Percentiles rank a stretch among this genome's conserved stretches.
phyloP scores from a whole-genome alignment of 2,113 vertebrate species.

The Tyrannus savana region DNA sequence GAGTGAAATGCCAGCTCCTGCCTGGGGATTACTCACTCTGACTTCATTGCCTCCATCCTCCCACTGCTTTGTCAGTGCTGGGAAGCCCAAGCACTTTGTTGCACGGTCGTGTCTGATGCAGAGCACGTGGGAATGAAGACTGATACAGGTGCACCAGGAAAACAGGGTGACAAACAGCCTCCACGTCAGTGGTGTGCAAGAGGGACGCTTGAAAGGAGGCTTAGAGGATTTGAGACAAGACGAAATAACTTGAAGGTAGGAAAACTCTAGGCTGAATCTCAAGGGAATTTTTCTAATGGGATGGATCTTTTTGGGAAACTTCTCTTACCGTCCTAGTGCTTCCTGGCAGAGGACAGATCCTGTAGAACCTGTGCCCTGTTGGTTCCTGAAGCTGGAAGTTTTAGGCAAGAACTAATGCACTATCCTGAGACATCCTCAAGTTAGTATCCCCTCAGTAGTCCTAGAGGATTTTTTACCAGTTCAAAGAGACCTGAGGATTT shows the following conservation, averaged over 20 bases:
- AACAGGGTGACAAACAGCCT: background rate
- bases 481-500: background rate
- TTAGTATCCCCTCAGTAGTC: background rate
- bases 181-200: accelerated
- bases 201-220: background rate
- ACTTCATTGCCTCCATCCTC: constrained; percentile 52
- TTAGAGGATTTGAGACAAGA: background rate
- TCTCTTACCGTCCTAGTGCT: background rate
- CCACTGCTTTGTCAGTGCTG: background rate
- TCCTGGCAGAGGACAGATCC: background rate
- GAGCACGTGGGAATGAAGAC: background rate
- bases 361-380: background rate
- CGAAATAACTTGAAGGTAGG: background rate
- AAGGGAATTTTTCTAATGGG: background rate
- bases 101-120: background rate
- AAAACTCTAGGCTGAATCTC: background rate
- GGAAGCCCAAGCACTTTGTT: background rate
- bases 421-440: background rate
- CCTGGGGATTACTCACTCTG: constrained; percentile 52
- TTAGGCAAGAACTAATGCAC: background rate
- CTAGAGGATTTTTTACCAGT: background rate
- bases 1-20: constrained; percentile 55
- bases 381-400: background rate
- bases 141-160: background rate
- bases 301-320: background rate